Evolutionary conservation across 2,888 invertebrate species (phyloP), one percentile per base, ranked within the genome.

Genomic region (Heliconius sara): DNA sequence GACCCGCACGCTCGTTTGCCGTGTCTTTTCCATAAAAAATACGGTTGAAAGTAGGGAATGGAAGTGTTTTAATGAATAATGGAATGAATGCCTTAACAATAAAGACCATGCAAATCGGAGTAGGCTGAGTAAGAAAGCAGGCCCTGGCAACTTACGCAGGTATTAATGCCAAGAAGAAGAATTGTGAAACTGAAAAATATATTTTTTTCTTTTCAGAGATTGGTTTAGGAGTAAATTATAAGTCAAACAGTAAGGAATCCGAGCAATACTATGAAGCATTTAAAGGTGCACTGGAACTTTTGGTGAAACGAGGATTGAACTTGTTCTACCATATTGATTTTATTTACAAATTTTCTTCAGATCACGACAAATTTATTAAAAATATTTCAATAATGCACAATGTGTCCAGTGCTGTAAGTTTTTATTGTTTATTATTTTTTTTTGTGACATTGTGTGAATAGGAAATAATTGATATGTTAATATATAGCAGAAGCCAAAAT

Each of bases 211-310:
- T 75, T 75, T 27, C 65, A 75, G 75, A 75, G 34, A 75, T 66
- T 65, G 75, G 65, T 22, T 27, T 75, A 43, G 75, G 75, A 65
- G 75, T 75, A 22, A 65, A 6, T 27, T 75, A 75, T 47, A 66
- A 25, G 7, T 47, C 75, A 7, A 47, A 47, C 30, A 66, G 66
- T 66, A 47, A 47, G 7, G 27, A 75, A 27, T 75, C 75, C 9
- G 43, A 47, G 47, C 43, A 66, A 65, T 75, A 75, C 30, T 75
- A 75, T 47, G 75, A 66, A 22, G 75, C 75, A 12, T 75, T 75
- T 30, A 75, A 75, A 27, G 13, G n/a, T 66, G 65, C 75, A 22
- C 13, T 75, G 47, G 65, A 75, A 47, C 66, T 75, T 25, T 13
- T 75, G 4, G 43, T 65, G 9, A 75, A 75, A 65, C 63, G 75